Percentiles rank a stretch among this genome's conserved stretches.
phyloP scores from a whole-genome alignment of 2,888 invertebrate genomes.

The Carterocephalus palaemon region DNA sequence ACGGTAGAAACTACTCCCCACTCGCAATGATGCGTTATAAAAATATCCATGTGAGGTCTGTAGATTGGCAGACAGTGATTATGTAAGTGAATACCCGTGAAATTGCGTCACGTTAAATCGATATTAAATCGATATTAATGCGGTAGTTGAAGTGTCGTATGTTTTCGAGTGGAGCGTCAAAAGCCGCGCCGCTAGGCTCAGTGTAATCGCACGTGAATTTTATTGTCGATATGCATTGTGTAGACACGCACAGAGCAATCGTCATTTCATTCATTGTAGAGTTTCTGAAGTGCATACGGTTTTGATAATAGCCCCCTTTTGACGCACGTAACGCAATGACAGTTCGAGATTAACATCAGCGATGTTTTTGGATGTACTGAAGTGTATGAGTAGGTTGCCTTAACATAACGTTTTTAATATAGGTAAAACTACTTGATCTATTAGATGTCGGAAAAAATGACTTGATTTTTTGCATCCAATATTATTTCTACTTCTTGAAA shows the following conservation, averaged over 20 bases:
- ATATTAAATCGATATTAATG: conserved; percentile 41
- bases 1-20: too few relatives aligned
- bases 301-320: neutral
- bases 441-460: too few relatives aligned
- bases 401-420: too few relatives aligned
- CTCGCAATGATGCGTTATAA: neutral
- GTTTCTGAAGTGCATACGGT: conserved; percentile 4
- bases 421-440: too few relatives aligned
- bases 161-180: conserved; percentile 40
- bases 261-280: conserved; percentile 16
- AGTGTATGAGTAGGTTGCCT: too few relatives aligned
- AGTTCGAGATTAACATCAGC: conserved; percentile 5
- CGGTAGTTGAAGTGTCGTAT: conserved; percentile 50
- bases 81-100: conserved; percentile 64
- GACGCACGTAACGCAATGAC: conserved; percentile 3
- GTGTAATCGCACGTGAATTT: conserved; percentile 43
- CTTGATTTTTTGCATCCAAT: too few relatives aligned
- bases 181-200: conserved; percentile 37
- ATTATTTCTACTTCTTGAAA: too few relatives aligned
- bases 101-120: conserved; percentile 68
- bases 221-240: conserved; percentile 26
- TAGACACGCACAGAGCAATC: neutral
- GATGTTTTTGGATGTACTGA: neutral
- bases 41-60: conserved; percentile 58
- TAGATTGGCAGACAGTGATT: conserved; percentile 55